Evolutionary conservation across 2,888 invertebrate genomes (phyloP).

Genomic region (Caenorhabditis sp.): DNA sequence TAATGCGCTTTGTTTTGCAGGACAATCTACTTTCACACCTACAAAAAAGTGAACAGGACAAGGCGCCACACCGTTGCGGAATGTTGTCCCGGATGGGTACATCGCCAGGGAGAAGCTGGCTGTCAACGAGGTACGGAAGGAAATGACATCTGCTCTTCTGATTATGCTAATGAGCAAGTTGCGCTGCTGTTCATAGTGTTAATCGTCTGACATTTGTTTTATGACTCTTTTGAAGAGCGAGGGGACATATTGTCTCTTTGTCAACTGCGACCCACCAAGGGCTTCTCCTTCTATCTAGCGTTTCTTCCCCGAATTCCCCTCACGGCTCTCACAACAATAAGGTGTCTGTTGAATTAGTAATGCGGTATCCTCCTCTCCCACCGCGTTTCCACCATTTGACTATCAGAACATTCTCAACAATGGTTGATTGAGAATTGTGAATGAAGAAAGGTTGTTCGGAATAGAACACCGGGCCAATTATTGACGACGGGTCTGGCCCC

Average conservation of each 20-base stretch:
- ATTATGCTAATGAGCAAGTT: conserved; percentile 60
- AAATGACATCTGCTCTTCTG: conserved; percentile 74
- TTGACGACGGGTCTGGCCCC: no score
- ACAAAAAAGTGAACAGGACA: conserved; percentile 84
- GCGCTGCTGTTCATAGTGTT: conserved; percentile 10
- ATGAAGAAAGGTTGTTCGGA: conserved; percentile 24
- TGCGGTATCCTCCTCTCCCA: neutral
- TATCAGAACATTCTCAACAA: conserved; percentile 16
- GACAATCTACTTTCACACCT: conserved; percentile 85
- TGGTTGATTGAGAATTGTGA: conserved; percentile 25
- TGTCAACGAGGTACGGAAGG: conserved; percentile 84
- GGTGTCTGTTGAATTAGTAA: conserved; percentile 30
- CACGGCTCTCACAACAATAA: neutral
- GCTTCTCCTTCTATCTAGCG: neutral
- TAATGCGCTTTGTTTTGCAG: conserved; percentile 80
- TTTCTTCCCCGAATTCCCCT: neutral
- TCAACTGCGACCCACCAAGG: neutral
- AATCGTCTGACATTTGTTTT: conserved; percentile 52
- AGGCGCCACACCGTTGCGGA: conserved; percentile 84
- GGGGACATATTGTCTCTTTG: conserved; percentile 5
- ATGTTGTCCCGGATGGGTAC: conserved; percentile 85
- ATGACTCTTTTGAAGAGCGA: conserved; percentile 45
- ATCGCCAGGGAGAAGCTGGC: conserved; percentile 82
- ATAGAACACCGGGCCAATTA: conserved; percentile 42
- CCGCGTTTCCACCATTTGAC: conserved; percentile 6